Percentiles rank a stretch among this genome's conserved stretches.
Evolutionary conservation across 2,797 vertebrate genomes (phyloP).

Genomic region (Amphiprion clarkii): DNA sequence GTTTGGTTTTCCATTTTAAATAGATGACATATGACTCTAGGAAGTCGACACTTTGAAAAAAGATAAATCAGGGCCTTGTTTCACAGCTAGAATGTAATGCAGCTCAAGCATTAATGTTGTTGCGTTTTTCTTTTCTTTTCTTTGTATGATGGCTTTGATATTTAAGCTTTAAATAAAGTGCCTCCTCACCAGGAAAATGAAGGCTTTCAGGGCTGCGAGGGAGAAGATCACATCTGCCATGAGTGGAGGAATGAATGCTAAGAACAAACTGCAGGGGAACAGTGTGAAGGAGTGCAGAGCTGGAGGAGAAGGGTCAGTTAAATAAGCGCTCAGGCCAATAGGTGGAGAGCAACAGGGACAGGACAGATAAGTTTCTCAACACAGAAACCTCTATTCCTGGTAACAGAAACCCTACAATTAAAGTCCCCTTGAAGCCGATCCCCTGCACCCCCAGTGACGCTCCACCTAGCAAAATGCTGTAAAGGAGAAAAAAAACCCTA

Average conservation of each 20-base stretch:
- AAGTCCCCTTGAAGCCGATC: background rate
- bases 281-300: constrained; percentile 37
- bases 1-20: constrained; percentile 48
- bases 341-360: constrained; percentile 18
- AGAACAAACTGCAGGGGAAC: constrained; percentile 45
- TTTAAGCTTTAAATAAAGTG: constrained; percentile 58
- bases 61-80: constrained; percentile 13
- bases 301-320: constrained; percentile 26
- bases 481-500: background rate
- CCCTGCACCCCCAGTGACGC: background rate
- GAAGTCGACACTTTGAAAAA: background rate
- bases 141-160: constrained; percentile 8
- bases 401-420: background rate
- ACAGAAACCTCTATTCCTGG: background rate
- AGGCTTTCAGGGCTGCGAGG: constrained; percentile 51
- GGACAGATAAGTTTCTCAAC: constrained; percentile 17
- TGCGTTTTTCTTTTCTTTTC: background rate
- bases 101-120: background rate
- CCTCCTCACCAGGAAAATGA: constrained; percentile 54
- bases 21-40: constrained; percentile 28
- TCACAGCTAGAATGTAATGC: constrained; percentile 9
- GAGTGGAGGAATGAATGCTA: constrained; percentile 20
- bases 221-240: constrained; percentile 60
- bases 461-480: constrained; percentile 3
- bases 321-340: constrained; percentile 44